phyloP scores from a whole-genome alignment of 2,797 vertebrate species.

The Salmo trutta region DNA sequence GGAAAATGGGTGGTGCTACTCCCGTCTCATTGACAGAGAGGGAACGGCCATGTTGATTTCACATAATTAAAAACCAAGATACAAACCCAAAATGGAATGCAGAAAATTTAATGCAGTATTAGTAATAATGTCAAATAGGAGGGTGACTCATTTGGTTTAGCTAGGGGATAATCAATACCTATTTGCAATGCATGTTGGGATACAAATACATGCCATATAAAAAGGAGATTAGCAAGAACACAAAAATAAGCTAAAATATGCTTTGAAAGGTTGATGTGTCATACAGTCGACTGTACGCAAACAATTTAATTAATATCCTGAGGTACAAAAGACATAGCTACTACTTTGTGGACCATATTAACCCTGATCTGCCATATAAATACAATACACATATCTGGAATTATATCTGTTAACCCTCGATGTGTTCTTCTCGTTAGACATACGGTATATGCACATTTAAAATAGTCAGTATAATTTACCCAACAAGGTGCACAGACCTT shows the following conservation, averaged over 20 bases:
- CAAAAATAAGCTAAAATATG: neutral
- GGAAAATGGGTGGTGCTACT: slow-evolving; percentile 30
- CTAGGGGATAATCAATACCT: neutral
- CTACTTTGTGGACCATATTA: neutral
- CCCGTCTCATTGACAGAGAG: slow-evolving; percentile 40
- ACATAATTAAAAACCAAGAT: slow-evolving; percentile 7
- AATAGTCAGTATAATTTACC: neutral
- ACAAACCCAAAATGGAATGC: neutral
- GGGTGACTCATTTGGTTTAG: neutral
- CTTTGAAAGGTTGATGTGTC: neutral
- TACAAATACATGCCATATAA: neutral
- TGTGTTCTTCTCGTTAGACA: neutral
- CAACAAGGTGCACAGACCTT: neutral
- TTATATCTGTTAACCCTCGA: slow-evolving; percentile 1
- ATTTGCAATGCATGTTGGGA: neutral
- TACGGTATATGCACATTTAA: neutral
- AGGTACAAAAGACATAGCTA: neutral
- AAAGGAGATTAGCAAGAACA: neutral
- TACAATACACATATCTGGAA: neutral
- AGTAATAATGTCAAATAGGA: slow-evolving; percentile 1
- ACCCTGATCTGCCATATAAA: neutral
- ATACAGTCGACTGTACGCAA: neutral
- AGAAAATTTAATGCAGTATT: neutral
- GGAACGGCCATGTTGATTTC: slow-evolving; percentile 54
- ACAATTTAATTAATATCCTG: neutral